These are phyloP conservation scores for Meloidogyne hapla DNA, from an alignment of 1,140 invertebrate species.

Conservation along the genomic window DNA sequence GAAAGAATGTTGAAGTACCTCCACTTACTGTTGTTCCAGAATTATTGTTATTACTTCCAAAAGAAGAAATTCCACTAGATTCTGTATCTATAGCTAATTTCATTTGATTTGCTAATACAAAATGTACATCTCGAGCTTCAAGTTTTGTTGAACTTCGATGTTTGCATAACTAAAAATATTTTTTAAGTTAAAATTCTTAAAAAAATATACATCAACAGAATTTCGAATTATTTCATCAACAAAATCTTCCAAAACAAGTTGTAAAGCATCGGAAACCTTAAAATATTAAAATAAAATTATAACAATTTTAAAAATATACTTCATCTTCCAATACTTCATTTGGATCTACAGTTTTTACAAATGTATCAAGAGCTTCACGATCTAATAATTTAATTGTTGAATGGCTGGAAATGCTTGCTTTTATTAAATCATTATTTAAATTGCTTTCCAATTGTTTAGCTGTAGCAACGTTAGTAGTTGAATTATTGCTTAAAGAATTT, in stretches of 20 bases:
- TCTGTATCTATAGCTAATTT: constrained; percentile 7
- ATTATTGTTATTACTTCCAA: background rate
- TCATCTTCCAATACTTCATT: constrained; percentile 32
- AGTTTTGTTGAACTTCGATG: constrained; percentile 19
- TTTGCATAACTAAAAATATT: constrained; percentile 18
- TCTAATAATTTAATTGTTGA: constrained; percentile 8
- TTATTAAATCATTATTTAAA: background rate
- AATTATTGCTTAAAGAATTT: background rate
- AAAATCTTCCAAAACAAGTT: constrained; percentile 25
- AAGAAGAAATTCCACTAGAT: background rate
- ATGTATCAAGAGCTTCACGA: constrained; percentile 13
- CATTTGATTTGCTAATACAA: constrained; percentile 23
- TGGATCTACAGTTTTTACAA: constrained; percentile 26
- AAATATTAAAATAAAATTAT: background rate
- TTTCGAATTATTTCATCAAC: constrained; percentile 24
- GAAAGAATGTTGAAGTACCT: background rate
- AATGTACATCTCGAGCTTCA: constrained; percentile 30
- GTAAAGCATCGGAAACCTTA: constrained; percentile 15
- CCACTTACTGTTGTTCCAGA: background rate
- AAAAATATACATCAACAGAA: constrained; percentile 13
- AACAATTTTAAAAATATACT: constrained; percentile 13
- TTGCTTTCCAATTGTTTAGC: background rate
- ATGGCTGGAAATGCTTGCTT: background rate
- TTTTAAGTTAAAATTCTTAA: background rate
- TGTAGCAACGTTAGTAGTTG: background rate